Conservation (phyloP, 2,888 invertebrate species). For the Meganola albula region DNA sequence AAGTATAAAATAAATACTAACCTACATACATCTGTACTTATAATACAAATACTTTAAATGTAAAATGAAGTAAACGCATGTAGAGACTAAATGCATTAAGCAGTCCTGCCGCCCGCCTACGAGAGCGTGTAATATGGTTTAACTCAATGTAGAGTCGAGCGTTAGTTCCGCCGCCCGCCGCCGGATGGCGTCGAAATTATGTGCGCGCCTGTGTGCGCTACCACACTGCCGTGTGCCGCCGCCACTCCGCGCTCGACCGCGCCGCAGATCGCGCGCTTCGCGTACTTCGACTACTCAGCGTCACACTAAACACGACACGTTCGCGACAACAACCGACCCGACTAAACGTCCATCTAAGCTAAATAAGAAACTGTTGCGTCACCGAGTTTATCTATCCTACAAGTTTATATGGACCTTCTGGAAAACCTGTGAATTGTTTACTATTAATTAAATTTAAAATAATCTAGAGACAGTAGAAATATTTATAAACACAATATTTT, state of each 20-base stretch:
- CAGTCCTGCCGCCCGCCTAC: slow-evolving; percentile 58
- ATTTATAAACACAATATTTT: slow-evolving; percentile 27
- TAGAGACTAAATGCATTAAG: no score
- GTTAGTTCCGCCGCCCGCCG: slow-evolving; percentile 58
- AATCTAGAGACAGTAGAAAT: slow-evolving; percentile 25
- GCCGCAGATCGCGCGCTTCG: slow-evolving; percentile 68
- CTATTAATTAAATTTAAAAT: slow-evolving; percentile 22
- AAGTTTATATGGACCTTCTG: no score
- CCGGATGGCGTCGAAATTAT: slow-evolving; percentile 50
- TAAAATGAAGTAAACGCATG: no score
- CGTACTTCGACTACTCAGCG: slow-evolving; percentile 40
- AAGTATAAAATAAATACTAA: no score
- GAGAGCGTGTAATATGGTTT: slow-evolving; percentile 30
- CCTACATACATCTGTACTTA: no score
- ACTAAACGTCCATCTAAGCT: slow-evolving; percentile 34
- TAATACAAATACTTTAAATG: no score
- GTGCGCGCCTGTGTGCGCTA: slow-evolving; percentile 67
- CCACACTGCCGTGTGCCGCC: slow-evolving; percentile 57
- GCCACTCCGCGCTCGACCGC: slow-evolving; percentile 75
- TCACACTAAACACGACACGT: slow-evolving; percentile 53
- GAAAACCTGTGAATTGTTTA: slow-evolving; percentile 33
- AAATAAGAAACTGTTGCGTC: slow-evolving; percentile 53
- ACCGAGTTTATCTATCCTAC: slow-evolving; percentile 26
- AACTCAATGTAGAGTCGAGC: slow-evolving; percentile 25
- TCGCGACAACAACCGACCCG: slow-evolving; percentile 56